These are phyloP conservation scores for Chrysodeixis includens DNA, from an alignment of 2,888 invertebrate genomes.

Conservation along the genomic window DNA sequence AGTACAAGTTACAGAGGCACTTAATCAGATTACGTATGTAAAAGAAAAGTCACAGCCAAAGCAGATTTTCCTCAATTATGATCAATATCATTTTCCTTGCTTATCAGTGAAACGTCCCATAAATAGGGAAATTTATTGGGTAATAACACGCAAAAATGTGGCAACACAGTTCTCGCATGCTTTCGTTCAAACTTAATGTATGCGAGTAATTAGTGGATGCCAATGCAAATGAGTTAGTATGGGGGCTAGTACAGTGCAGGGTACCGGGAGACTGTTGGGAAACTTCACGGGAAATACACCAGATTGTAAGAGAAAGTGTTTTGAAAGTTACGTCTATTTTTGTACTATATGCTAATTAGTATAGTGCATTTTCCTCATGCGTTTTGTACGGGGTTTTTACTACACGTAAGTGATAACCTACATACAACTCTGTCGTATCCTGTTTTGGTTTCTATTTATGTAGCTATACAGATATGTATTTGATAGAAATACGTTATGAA, in stretches of 20 bases:
- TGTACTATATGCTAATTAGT: background rate
- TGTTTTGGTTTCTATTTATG: too few species aligned
- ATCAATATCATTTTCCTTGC: background rate
- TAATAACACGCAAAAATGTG: slow-evolving; percentile 41
- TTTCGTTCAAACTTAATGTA: slow-evolving; percentile 68
- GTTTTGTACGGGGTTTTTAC: background rate
- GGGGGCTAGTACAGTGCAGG: slow-evolving; percentile 67
- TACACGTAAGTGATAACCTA: background rate
- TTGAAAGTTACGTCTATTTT: slow-evolving; percentile 15
- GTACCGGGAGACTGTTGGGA: slow-evolving; percentile 22
- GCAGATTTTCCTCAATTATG: background rate
- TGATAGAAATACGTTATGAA: too few species aligned
- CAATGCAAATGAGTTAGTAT: slow-evolving; percentile 71
- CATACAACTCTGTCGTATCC: background rate
- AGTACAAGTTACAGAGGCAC: background rate
- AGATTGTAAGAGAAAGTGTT: slow-evolving; percentile 35
- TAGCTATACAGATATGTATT: too few species aligned
- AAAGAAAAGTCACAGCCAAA: background rate
- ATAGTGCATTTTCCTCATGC: background rate
- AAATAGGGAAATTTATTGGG: slow-evolving; percentile 35
- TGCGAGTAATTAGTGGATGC: slow-evolving; percentile 67
- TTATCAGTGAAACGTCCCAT: background rate
- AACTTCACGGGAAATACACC: slow-evolving; percentile 20
- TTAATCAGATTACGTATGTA: background rate
- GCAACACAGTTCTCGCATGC: slow-evolving; percentile 26